These are phyloP conservation scores for rabbit (Oryctolagus cuniculus) DNA, from an alignment of 2,113 vertebrate species.

Conservation along the genomic window DNA sequence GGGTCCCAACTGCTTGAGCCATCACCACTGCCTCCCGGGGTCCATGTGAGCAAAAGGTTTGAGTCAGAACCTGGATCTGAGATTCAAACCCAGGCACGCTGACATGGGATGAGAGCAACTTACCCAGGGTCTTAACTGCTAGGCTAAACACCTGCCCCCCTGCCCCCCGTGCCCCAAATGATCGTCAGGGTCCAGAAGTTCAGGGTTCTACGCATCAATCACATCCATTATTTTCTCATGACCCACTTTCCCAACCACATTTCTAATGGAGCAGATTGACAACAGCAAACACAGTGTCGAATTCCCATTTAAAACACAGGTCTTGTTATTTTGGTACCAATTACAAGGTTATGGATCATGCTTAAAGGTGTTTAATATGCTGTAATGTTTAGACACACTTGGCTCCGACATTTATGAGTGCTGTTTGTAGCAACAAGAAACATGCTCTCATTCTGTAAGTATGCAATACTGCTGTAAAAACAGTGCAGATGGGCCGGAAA, in stretches of 20 bases:
- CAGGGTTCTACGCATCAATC: background rate
- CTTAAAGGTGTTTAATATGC: constrained; percentile 84
- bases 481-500: constrained; percentile 81
- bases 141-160: too few species aligned
- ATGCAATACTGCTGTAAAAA: constrained; percentile 83
- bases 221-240: background rate
- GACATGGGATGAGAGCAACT: too few species aligned
- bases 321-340: constrained; percentile 80
- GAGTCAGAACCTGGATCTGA: too few species aligned
- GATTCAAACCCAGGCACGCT: too few species aligned
- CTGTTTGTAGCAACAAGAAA: constrained; percentile 87
- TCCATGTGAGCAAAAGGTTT: too few species aligned
- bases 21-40: too few species aligned
- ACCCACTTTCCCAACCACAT: background rate
- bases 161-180: constrained; percentile 1
- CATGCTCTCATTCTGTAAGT: constrained; percentile 83
- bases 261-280: constrained; percentile 34
- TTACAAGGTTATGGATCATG: constrained; percentile 78
- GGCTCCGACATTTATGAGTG: constrained; percentile 85
- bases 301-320: constrained; percentile 71
- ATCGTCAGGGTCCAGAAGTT: background rate
- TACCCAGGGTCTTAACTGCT: too few species aligned
- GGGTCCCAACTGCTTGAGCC: too few species aligned
- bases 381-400: constrained; percentile 83
- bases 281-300: background rate